Base-by-base conservation (phyloP, 2,113 vertebrate genomes). In the Otis tarda region DNA sequence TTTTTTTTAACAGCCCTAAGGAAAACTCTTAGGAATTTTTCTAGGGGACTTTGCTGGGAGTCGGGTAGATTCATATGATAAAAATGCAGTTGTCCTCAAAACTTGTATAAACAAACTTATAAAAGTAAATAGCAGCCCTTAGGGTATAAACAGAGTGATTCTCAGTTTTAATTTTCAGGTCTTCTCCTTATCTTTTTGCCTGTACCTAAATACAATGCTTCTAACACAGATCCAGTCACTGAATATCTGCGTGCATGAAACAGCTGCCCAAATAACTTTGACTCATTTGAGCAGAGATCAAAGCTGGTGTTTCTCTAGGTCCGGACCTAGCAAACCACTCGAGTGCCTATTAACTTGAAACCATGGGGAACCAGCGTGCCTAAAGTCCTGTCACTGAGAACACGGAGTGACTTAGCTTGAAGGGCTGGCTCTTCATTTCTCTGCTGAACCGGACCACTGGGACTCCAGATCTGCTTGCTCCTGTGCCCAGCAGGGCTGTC, bases 81-180 rank as follows among this genome's bases (percentile, higher is more conserved):
- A 96, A 97, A 97, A 98, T 91, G 77, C 91, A 90, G 79, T 74
- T 95, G 83, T 87, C 76, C 92, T 93, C 93, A 94, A 94, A 95
- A 91, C 67, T 53, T n/a, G 5, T 86, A 83, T 92, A 96, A 97
- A 97, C 94, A 98, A 95, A 95, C 89, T 90, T 95, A 59, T 59
- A 87, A 95, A 95, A 96, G 83, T 88, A 97, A 89, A 93, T 6
- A 84, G 41, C 25, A 73, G 94, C 43, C 82, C 43, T 74, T n/a
- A 53, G 21, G 86, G 21, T 64, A 95, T 93, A 97, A 97, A 97
- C 94, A 97, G 93, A 96, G 92, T 50, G 39, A 88, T 60, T 93
- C 78, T 97, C 39, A 49, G 92, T 67, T 95, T 89, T 84, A 83
- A 88, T 84, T 85, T 95, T 87, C 64, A 93, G 65, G 91, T 91